These are phyloP conservation scores for Herpetotheres cachinnans DNA, from an alignment of 2,113 vertebrate genomes.

Conservation along the genomic window DNA sequence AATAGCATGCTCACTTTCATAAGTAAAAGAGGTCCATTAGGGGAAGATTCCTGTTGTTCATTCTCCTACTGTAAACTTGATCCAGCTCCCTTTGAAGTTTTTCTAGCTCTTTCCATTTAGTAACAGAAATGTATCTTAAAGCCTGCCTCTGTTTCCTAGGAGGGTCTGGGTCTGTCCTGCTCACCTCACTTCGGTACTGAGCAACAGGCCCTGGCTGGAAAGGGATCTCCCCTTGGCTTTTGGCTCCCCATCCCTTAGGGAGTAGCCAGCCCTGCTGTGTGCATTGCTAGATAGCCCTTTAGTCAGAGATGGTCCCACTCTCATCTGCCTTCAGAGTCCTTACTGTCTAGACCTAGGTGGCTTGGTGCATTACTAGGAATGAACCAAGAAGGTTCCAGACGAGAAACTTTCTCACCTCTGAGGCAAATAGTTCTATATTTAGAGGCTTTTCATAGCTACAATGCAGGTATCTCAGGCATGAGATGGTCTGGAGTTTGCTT, in stretches of 20 bases:
- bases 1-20: background rate
- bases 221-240: background rate
- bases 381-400: background rate
- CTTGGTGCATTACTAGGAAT: rapidly evolving
- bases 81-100: background rate
- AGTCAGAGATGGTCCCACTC: background rate
- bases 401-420: background rate
- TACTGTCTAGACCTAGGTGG: background rate
- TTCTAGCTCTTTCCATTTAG: background rate
- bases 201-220: background rate
- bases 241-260: background rate
- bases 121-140: background rate
- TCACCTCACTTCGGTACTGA: background rate
- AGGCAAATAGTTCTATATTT: background rate
- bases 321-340: background rate
- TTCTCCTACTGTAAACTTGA: background rate
- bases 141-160: background rate
- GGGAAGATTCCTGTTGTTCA: background rate
- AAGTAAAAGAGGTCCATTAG: background rate
- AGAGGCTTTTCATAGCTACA: background rate
- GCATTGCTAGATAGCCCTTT: background rate
- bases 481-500: background rate
- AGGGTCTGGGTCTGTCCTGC: background rate
- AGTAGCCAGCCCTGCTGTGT: background rate
- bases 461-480: background rate